phyloP scores from a whole-genome alignment of 2,888 invertebrate genomes.

The Dinocampus coccinellae region DNA sequence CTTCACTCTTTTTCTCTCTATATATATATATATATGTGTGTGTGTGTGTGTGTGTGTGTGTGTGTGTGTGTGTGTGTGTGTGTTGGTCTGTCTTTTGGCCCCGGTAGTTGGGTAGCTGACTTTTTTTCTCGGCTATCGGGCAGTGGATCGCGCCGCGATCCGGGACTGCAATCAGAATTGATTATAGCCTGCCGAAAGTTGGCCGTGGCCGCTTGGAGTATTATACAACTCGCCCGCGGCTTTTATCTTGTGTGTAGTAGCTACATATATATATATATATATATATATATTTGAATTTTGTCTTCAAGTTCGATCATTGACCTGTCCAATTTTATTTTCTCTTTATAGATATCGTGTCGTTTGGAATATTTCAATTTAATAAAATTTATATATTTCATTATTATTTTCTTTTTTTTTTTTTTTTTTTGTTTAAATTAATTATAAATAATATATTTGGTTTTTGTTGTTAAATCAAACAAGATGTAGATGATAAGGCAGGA shows the following conservation, averaged over 20 bases:
- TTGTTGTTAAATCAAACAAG: too few species aligned
- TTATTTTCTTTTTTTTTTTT: neutral
- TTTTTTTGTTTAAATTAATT: too few species aligned
- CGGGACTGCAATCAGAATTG: slow-evolving; percentile 68
- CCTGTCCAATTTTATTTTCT: neutral
- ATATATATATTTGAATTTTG: slow-evolving; percentile 8
- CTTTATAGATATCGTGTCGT: neutral
- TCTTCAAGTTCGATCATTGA: slow-evolving; percentile 12
- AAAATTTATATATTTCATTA: neutral
- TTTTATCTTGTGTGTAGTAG: slow-evolving; percentile 22
- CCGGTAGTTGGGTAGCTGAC: slow-evolving; percentile 64
- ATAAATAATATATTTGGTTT: too few species aligned
- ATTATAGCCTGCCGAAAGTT: slow-evolving; percentile 69
- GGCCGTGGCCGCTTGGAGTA: slow-evolving; percentile 57
- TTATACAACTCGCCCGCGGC: slow-evolving; percentile 44
- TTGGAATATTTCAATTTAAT: neutral
- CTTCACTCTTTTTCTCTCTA: too few species aligned
- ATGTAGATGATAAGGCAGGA: neutral
- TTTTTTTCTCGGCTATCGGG: slow-evolving; percentile 66
- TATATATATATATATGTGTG: too few species aligned
- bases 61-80: too few species aligned
- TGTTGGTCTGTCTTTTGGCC: slow-evolving; percentile 49
- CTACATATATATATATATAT: neutral
- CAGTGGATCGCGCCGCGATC: slow-evolving; percentile 65
- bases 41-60: too few species aligned